These are phyloP conservation scores for Hirundichthys speculiger DNA, from an alignment of 2,113 vertebrate species.

Conservation along the genomic window DNA sequence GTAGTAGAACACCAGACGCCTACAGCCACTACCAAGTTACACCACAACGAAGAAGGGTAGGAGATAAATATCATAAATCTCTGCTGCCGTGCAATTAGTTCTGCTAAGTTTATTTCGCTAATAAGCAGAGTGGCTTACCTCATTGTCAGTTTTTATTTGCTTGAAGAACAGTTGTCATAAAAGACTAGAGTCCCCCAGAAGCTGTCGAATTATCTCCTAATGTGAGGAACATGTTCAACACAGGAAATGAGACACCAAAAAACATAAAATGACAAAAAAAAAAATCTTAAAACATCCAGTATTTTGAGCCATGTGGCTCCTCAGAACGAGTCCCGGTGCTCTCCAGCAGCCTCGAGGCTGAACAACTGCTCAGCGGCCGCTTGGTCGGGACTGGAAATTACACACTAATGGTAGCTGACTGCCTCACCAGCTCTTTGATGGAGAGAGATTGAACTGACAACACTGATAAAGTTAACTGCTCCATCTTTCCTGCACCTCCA, in stretches of 20 bases:
- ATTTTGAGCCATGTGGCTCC: neutral
- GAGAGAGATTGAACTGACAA: conserved; percentile 61
- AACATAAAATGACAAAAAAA: neutral
- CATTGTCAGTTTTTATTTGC: too few species aligned
- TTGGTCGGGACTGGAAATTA: conserved; percentile 9
- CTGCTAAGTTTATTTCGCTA: too few species aligned
- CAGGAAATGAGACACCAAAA: neutral
- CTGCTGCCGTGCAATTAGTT: too few species aligned
- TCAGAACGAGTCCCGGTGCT: conserved; percentile 15
- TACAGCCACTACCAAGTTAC: too few species aligned
- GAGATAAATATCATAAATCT: too few species aligned
- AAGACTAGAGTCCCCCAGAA: neutral
- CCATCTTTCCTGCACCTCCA: conserved; percentile 31
- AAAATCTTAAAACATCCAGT: neutral
- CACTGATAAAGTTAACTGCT: conserved; percentile 47
- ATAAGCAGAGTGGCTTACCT: too few species aligned
- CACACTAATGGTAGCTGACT: conserved; percentile 36
- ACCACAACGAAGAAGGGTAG: too few species aligned
- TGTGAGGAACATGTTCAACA: neutral
- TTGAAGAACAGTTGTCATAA: too few species aligned
- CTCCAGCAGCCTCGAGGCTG: neutral
- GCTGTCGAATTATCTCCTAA: neutral
- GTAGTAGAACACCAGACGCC: too few species aligned
- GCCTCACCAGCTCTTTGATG: conserved; percentile 22
- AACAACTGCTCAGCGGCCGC: conserved; percentile 12